Evolutionary conservation across 2,797 vertebrate genomes (phyloP).

Genomic region (Erithacus rubecula): DNA sequence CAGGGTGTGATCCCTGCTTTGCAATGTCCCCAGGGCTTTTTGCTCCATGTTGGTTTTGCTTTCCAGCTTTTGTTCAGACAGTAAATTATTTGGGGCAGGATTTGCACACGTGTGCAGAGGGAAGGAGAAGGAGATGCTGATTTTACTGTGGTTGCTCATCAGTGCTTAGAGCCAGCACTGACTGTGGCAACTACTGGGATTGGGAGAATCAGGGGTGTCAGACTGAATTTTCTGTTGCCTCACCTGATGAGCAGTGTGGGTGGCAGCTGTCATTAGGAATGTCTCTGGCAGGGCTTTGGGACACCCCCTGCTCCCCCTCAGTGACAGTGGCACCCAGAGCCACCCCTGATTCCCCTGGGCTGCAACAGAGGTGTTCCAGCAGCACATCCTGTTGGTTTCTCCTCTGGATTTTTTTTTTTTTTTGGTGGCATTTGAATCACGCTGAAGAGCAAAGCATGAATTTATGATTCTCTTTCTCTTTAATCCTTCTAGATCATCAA

Average conservation of each 20-base stretch:
- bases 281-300: background rate
- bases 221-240: background rate
- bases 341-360: accelerated
- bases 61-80: background rate
- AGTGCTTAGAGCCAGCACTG: background rate
- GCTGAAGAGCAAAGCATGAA: background rate
- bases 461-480: background rate
- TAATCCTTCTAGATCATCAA: constrained; percentile 87
- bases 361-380: background rate
- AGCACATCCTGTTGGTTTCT: background rate
- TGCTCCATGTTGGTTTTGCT: background rate
- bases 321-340: background rate
- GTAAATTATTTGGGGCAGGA: background rate
- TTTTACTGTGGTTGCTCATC: background rate
- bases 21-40: background rate
- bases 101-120: background rate
- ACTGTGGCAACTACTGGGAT: background rate
- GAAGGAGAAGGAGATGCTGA: background rate
- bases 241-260: background rate
- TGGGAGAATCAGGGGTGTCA: background rate
- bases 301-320: background rate
- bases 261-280: background rate
- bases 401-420: background rate
- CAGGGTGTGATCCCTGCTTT: background rate
- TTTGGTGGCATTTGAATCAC: background rate